Base-by-base conservation (phyloP, 2,888 invertebrate genomes). In the Cyclophora albipunctata region DNA sequence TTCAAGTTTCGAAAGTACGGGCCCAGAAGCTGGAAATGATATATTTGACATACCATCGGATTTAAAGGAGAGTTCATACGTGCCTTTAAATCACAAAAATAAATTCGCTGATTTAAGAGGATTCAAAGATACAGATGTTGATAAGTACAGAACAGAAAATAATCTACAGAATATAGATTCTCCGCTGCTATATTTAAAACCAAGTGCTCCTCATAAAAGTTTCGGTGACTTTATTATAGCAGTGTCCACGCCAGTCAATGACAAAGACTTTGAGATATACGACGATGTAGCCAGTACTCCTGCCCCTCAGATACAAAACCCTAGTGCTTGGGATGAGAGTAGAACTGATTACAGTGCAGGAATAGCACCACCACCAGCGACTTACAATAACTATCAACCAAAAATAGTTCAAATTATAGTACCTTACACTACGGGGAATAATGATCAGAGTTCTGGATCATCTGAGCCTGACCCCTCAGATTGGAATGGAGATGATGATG, bases 381-480 rank as follows among this genome's bases (percentile, higher is more conserved):
- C 71, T 54, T 66, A 62, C 52, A 72, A 76, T 57, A 62, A 64
- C n/a, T 90, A 90, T 63, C 89, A 89, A 64, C 89, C 91, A 4
- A 92, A 93, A 72, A 90, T 93, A 73, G 91, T 93, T 4, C 95
- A 95, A 81, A 94, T 95, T 49, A 94, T 96, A 49, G 93, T 96
- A 53, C 96, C 96, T 0, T 95, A 95, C 63, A 93, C 93, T 2
- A 92, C 91, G 42, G 69, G 63, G 33, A 69, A 78, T 45, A 44
- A 91, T 90, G 59, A 64, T 42, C 60, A 70, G 47, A 68, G 70
- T 34, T 66, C 62, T 49, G 20, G 20, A 20, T 20, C 20, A 20
- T 20, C 20, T 20, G 85, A 89, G 7, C 88, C 91, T 4, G 82
- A 90, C 47, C 89, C 90, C 5, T 71, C 83, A 49, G 73, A 78